Conservation (phyloP, 2,113 vertebrate genomes). For the Sinosuthora webbiana region DNA sequence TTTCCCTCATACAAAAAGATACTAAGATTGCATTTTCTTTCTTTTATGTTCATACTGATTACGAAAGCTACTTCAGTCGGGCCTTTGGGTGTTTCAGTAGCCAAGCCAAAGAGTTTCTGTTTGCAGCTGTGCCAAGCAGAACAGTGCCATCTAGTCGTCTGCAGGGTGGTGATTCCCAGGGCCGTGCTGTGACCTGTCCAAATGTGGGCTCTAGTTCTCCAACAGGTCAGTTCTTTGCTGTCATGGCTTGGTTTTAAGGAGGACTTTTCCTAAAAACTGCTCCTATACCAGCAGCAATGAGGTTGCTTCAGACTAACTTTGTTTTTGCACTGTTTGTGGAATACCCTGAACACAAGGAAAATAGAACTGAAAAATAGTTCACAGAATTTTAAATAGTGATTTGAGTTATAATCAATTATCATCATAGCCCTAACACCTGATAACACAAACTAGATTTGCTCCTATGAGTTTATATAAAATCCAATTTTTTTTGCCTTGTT, state of each 20-base stretch:
- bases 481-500: accelerated
- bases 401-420: neutral
- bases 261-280: neutral
- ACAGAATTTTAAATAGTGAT: neutral
- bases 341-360: neutral
- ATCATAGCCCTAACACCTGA: neutral
- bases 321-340: neutral
- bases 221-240: neutral
- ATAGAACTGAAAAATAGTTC: neutral
- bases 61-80: neutral
- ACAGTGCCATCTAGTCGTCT: slow-evolving; percentile 14
- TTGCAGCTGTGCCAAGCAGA: neutral
- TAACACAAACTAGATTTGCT: neutral
- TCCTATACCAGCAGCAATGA: neutral
- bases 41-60: neutral
- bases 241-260: neutral
- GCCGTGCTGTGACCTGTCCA: neutral
- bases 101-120: neutral
- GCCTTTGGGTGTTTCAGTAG: neutral
- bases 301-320: neutral
- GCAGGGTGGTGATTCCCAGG: accelerated
- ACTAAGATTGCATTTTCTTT: neutral
- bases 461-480: neutral
- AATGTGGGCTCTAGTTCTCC: neutral
- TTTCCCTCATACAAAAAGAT: neutral